Evolutionary conservation across 2,888 invertebrate species (phyloP), one percentile per base, ranked within the genome.

Genomic region (Clunio marinus): DNA sequence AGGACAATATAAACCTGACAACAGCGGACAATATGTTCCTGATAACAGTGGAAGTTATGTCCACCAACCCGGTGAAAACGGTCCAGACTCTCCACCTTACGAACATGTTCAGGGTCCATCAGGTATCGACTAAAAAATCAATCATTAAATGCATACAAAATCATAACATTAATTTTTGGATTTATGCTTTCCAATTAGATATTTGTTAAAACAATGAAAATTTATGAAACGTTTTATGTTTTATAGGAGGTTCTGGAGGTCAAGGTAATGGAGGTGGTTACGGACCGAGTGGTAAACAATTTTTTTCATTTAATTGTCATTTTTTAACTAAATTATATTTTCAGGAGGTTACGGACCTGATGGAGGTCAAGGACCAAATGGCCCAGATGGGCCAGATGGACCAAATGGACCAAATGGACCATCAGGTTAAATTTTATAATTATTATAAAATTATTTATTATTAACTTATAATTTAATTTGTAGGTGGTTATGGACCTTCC

Each of bases 361-460:
- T 32, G 59, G 59, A 17, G 59, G 59, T 28, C 59, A 59, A 59
- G 59, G 59, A 25, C 72, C 73, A 27, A 71, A 72, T 25, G 72
- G 71, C 46, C 76, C 78, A 63, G 75, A 75, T 10, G 73, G 73
- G 55, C 75, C 76, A 7, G 74, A 74, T 20, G 72, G 75, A 1
- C 78, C 78, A 32, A 76, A 76, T 1, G 71, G 75, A 28, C 76
- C 76, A 69, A 69, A 73, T 46, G 71, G 74, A 2, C 46, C 73
- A 71, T n/a, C 63, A 57, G 57, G 57, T 57, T 4, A 57, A 46
- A 15, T 17, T 46, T 45, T 45, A 15, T 7, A 45, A 3, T n/a
- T 45, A 45, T 45, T 45, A 32, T 32, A 32, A 10, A 7, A 4
- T 32, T 32, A 32, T 7, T 32, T 32, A n/a, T n/a, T n/a, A n/a